Conservation (phyloP, 1,140 invertebrate genomes). For the Drosophila fuyamai region DNA sequence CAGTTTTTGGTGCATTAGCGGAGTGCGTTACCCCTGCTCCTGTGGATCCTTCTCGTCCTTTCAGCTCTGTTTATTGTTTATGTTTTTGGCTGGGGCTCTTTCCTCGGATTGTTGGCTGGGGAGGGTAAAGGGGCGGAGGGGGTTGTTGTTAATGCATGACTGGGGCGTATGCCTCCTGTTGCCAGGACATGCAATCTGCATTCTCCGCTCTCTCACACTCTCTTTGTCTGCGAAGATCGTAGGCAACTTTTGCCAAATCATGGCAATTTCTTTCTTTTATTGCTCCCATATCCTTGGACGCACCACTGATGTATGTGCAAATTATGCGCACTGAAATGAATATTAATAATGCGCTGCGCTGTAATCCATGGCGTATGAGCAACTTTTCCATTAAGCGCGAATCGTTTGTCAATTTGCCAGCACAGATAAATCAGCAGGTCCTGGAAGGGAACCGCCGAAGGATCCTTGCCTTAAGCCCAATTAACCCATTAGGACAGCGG, state of each 20-base stretch:
- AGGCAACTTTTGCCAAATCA: slow-evolving; percentile 64
- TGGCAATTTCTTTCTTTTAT: slow-evolving; percentile 56
- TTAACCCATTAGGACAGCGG: slow-evolving; percentile 71
- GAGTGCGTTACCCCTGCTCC: slow-evolving; percentile 55
- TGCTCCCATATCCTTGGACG: slow-evolving; percentile 35
- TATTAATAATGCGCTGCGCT: slow-evolving; percentile 64
- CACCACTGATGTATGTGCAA: slow-evolving; percentile 47
- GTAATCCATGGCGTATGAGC: slow-evolving; percentile 47
- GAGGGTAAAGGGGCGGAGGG: background rate
- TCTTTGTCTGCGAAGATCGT: slow-evolving; percentile 23
- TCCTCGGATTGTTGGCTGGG: slow-evolving; percentile 24
- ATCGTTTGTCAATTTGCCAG: slow-evolving; percentile 71
- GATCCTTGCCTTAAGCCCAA: slow-evolving; percentile 67
- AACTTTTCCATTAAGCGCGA: slow-evolving; percentile 65
- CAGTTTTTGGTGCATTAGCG: slow-evolving; percentile 76
- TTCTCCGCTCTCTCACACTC: slow-evolving; percentile 23
- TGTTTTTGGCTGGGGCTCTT: slow-evolving; percentile 57
- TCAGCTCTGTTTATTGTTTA: slow-evolving; percentile 71
- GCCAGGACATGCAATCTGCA: slow-evolving; percentile 73
- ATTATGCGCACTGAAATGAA: slow-evolving; percentile 61
- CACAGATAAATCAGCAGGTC: slow-evolving; percentile 52
- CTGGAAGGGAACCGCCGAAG: background rate
- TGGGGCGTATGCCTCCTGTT: slow-evolving; percentile 40
- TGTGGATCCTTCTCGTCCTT: background rate
- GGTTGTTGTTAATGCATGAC: slow-evolving; percentile 64